Evolutionary conservation across 2,113 vertebrate species (phyloP), one percentile per base, ranked within the genome.

Genomic region (Gambusia holbrooki): DNA sequence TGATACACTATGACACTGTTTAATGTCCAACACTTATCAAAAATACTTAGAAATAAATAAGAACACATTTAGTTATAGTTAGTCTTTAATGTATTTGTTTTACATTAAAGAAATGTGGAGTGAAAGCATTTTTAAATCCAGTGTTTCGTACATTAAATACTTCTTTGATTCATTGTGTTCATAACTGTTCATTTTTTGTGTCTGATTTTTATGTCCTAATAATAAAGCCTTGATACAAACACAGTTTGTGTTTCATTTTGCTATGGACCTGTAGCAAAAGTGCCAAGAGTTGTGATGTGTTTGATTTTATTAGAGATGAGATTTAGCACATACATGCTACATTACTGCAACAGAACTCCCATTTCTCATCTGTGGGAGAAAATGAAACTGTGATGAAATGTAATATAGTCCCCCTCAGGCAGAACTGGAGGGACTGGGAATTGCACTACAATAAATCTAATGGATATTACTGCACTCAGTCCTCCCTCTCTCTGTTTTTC

Each of bases 311-410:
- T 97, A 97, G 95, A 97, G 96, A 96, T 96, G 96, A 96, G 96
- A 97, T 97, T 98, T 97, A 97, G 96, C 95, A 96, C 96, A 96
- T 97, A 96, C 96, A 97, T 96, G 96, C 95, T 95, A 96, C 96
- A 96, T 96, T 97, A 97, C 96, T 95, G 96, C 96, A 95, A 94
- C 96, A 95, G 91, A 96, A 96, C 95, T 96, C 96, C 96, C 96
- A 97, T 97, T 97, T 96, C 96, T 97, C 97, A 97, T 97, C 96
- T 97, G 96, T 94, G 93, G 95, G 94, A 97, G 96, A 97, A 98
- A 98, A 99, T 98, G 97, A 99, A 98, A 98, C 96, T 96, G 96
- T 97, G 97, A 98, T 98, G 97, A 99, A 99, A 98, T 99, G 96
- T 98, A 98, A 98, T 99, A 97, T 97, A 97, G 96, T 96, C 96